Evolutionary conservation across 2,113 vertebrate species (phyloP).

Genomic region (Passer montanus): DNA sequence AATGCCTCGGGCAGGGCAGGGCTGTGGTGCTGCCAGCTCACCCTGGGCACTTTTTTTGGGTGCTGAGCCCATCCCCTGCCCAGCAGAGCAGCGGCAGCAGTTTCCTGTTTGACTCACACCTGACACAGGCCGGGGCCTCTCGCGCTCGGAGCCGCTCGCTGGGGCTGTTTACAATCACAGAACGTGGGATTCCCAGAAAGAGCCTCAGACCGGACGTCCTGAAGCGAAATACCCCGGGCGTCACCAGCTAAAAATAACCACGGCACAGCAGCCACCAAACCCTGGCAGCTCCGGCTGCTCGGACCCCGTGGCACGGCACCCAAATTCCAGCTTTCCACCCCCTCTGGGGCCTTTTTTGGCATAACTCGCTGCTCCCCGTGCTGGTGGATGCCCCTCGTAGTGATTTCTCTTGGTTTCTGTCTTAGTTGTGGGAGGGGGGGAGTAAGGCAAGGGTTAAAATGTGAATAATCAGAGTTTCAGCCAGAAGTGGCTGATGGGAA

Average conservation of each 20-base stretch:
- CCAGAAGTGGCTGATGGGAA: not conserved
- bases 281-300: not conserved
- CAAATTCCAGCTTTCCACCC: accelerated
- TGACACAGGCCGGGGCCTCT: conserved; percentile 31
- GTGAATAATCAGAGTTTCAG: not conserved
- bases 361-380: not conserved
- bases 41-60: not conserved
- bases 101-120: conserved; percentile 82
- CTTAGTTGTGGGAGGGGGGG: not conserved
- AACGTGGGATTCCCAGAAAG: conserved; percentile 82
- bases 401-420: not conserved
- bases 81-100: not conserved
- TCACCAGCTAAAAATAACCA: conserved; percentile 78
- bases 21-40: accelerated
- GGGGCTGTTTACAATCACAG: conserved; percentile 80
- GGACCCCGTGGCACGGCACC: not conserved
- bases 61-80: accelerated
- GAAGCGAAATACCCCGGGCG: conserved; percentile 77
- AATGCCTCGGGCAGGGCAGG: accelerated
- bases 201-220: conserved; percentile 79
- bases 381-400: not conserved
- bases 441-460: not conserved
- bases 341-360: accelerated
- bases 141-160: conserved; percentile 7
- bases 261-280: conserved; percentile 23